Conservation (phyloP, 2,797 vertebrate genomes). For the Megalops cyprinoides region DNA sequence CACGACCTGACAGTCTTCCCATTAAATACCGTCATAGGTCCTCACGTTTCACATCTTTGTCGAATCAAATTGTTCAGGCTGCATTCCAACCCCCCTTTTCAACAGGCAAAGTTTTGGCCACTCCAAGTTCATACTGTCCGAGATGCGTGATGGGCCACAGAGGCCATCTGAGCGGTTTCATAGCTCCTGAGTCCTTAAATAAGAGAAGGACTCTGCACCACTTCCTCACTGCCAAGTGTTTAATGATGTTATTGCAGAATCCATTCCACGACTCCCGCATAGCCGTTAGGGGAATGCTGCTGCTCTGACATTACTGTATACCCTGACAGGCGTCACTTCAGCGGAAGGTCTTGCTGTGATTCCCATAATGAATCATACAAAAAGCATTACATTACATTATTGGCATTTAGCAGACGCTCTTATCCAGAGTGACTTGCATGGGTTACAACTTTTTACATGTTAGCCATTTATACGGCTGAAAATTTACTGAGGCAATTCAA, state of each 20-base stretch:
- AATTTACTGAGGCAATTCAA: too few relatives aligned
- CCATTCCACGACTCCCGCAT: background rate
- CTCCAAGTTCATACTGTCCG: background rate
- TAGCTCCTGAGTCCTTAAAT: background rate
- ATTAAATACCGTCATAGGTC: constrained; percentile 38
- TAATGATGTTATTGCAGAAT: background rate
- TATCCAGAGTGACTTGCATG: too few relatives aligned
- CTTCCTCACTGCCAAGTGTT: background rate
- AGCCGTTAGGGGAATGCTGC: background rate
- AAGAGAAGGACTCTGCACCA: background rate
- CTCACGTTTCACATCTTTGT: background rate
- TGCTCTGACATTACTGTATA: background rate
- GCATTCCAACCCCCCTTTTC: background rate
- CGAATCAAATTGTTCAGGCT: background rate
- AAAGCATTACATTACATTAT: too few relatives aligned
- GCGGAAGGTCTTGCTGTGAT: background rate
- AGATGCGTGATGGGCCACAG: background rate
- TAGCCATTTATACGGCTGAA: too few relatives aligned
- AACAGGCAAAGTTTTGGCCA: background rate
- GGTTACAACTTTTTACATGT: too few relatives aligned
- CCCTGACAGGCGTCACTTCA: background rate
- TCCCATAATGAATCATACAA: too few relatives aligned
- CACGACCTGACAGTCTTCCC: constrained; percentile 48
- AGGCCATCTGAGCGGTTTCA: background rate
- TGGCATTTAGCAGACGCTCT: too few relatives aligned